Conservation (phyloP, 2,113 vertebrate species). For the Hypocryptadius cinnamomeus region DNA sequence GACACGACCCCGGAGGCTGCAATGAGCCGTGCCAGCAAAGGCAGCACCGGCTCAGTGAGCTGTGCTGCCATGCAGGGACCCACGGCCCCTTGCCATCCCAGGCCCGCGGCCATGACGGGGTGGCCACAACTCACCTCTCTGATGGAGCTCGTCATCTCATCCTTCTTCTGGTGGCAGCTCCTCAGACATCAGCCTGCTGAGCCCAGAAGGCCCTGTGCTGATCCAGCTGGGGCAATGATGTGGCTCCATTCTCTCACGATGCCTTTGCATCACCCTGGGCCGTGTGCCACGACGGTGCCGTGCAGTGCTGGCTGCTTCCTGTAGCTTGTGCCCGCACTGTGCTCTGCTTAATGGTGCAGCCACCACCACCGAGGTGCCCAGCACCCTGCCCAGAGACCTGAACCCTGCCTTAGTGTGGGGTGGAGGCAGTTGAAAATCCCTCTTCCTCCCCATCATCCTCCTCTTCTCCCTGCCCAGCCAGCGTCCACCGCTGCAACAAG, state of each 20-base stretch:
- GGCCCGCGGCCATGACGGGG: rapidly evolving
- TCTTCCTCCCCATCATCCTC: not conserved
- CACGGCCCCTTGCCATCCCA: rapidly evolving
- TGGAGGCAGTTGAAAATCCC: not conserved
- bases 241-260: not conserved
- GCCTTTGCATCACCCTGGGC: not conserved
- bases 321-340: not conserved
- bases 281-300: rapidly evolving
- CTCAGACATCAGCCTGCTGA: not conserved
- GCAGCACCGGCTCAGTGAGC: not conserved
- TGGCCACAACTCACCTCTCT: not conserved
- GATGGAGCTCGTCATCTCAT: not conserved
- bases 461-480: not conserved
- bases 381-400: not conserved
- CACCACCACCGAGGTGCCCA: not conserved
- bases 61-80: not conserved
- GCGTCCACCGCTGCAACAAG: not conserved
- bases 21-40: rapidly evolving
- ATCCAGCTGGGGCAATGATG: not conserved
- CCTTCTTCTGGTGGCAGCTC: not conserved
- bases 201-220: not conserved
- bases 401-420: not conserved
- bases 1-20: not conserved
- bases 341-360: not conserved
- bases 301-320: not conserved